phyloP scores from a whole-genome alignment of 2,888 invertebrate genomes.

The Stenolophus ochropezus region DNA sequence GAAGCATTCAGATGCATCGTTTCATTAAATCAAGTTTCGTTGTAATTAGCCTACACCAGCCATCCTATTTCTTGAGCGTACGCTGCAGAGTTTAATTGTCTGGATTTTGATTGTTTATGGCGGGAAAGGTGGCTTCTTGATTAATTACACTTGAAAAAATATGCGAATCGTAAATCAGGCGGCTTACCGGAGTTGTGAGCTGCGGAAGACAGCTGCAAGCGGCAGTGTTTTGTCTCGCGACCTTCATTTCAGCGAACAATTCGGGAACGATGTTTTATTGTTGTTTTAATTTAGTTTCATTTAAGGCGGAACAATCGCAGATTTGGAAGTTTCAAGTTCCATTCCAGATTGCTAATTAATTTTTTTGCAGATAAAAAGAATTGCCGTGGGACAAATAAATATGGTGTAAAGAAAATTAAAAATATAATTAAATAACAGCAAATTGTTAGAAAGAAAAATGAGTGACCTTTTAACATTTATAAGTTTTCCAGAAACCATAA shows the following conservation, averaged over 20 bases:
- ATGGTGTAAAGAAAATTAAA: neutral
- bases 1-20: neutral
- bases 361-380: neutral
- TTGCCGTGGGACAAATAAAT: neutral
- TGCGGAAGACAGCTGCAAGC: conserved; percentile 34
- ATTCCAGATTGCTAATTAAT: neutral
- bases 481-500: neutral
- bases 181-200: conserved; percentile 40
- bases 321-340: neutral
- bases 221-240: conserved; percentile 15
- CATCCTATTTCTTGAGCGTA: neutral
- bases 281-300: conserved; percentile 46
- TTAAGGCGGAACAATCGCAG: neutral
- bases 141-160: conserved; percentile 55
- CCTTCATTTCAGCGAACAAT: conserved; percentile 31
- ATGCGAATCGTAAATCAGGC: conserved; percentile 54
- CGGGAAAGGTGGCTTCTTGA: conserved; percentile 45
- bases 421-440: neutral
- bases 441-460: neutral
- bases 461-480: neutral
- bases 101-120: conserved; percentile 55
- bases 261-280: conserved; percentile 41
- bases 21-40: conserved; percentile 6
- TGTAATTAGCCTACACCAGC: neutral
- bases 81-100: conserved; percentile 44